Evolutionary conservation across 2,888 invertebrate genomes (phyloP).

Genomic region (Sesia apiformis): DNA sequence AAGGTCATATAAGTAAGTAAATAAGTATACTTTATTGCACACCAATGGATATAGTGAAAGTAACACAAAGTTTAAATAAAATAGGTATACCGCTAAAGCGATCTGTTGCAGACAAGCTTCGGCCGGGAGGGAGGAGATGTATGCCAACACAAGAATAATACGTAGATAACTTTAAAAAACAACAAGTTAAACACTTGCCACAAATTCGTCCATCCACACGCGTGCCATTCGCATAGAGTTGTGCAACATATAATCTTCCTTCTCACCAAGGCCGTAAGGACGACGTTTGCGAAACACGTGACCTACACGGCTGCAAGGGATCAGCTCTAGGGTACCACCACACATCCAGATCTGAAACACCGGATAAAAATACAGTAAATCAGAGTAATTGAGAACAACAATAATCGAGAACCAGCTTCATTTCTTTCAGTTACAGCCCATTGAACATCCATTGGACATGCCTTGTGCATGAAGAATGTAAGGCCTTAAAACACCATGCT

Average conservation of each 20-base stretch:
- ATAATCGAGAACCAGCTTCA: no score
- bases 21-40: no score
- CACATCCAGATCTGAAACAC: constrained; percentile 92
- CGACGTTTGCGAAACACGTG: constrained; percentile 96
- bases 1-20: no score
- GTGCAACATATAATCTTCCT: constrained; percentile 89
- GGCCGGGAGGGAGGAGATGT: neutral
- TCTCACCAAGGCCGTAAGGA: constrained; percentile 89
- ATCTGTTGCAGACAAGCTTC: no score
- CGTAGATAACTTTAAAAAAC: neutral
- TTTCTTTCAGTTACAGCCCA: no score
- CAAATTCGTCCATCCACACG: constrained; percentile 98
- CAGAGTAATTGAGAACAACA: neutral
- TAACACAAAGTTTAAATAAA: no score
- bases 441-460: no score
- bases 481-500: no score
- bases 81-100: no score
- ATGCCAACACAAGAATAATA: neutral
- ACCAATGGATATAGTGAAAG: no score
- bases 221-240: constrained; percentile 95
- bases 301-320: constrained; percentile 96
- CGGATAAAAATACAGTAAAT: neutral
- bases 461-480: no score
- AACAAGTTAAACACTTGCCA: constrained; percentile 56
- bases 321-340: constrained; percentile 91